These are phyloP conservation scores for Megathymus violae DNA, from an alignment of 1,140 invertebrate genomes.

Conservation along the genomic window DNA sequence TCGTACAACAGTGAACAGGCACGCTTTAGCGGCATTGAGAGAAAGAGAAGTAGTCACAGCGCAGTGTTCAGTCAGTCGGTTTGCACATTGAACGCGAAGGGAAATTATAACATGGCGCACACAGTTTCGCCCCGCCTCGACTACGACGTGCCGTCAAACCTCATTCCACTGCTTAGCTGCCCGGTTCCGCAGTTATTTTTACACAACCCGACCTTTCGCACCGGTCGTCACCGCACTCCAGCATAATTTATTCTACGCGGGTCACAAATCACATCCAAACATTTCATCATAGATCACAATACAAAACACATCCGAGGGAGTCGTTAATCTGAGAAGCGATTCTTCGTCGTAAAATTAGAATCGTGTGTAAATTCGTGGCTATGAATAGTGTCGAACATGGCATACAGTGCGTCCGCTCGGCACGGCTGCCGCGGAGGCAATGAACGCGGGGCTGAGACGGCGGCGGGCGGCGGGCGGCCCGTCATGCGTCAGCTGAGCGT, in stretches of 20 bases:
- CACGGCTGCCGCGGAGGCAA: slow-evolving; percentile 73
- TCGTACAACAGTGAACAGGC: slow-evolving; percentile 28
- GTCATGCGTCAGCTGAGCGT: slow-evolving; percentile 80
- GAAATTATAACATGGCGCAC: slow-evolving; percentile 82
- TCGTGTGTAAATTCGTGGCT: slow-evolving; percentile 39
- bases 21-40: slow-evolving; percentile 39
- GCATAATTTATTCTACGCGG: slow-evolving; percentile 64
- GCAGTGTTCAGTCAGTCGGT: slow-evolving; percentile 69
- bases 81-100: slow-evolving; percentile 80
- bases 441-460: slow-evolving; percentile 67
- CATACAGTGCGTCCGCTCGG: slow-evolving; percentile 64
- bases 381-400: slow-evolving; percentile 36
- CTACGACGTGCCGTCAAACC: slow-evolving; percentile 81
- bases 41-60: slow-evolving; percentile 74
- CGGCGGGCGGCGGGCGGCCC: slow-evolving; percentile 61
- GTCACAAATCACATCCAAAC: slow-evolving; percentile 62
- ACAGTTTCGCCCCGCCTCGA: slow-evolving; percentile 79
- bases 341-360: slow-evolving; percentile 42
- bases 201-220: slow-evolving; percentile 83
- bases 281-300: slow-evolving; percentile 34
- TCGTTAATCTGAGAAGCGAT: slow-evolving; percentile 10
- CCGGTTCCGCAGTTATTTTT: slow-evolving; percentile 84
- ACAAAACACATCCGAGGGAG: slow-evolving; percentile 34
- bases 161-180: slow-evolving; percentile 81
- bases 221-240: slow-evolving; percentile 79